Conservation (phyloP, 1,140 invertebrate genomes). For the Euura lappo region DNA sequence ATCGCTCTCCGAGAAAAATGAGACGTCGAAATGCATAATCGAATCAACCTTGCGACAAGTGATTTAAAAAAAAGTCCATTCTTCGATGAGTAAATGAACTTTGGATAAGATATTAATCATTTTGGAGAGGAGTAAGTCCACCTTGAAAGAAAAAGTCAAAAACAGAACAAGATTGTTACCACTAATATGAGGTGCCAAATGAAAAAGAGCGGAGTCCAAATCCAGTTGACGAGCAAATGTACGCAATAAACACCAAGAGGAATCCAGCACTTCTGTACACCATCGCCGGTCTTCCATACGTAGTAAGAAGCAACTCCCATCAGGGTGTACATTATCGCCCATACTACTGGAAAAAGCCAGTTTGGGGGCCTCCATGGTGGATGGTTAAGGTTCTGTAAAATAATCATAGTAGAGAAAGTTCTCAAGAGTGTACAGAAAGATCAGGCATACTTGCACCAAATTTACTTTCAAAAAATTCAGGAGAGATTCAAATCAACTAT, state of each 20-base stretch:
- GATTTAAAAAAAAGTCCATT: no score
- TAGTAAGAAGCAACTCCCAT: conserved; percentile 1
- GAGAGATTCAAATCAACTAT: no score
- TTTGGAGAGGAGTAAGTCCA: no score
- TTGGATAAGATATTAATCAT: neutral
- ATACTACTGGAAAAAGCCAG: neutral
- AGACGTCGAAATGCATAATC: no score
- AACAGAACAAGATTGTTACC: neutral
- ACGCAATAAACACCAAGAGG: neutral
- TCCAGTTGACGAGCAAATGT: neutral
- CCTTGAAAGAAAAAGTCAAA: neutral
- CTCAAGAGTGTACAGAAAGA: no score
- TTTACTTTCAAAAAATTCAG: no score
- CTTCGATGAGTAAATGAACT: neutral
- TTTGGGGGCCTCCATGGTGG: neutral
- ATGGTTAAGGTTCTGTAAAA: neutral
- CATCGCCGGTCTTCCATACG: neutral
- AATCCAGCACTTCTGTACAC: neutral
- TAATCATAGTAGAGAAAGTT: no score
- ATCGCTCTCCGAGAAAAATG: no score
- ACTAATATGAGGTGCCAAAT: neutral
- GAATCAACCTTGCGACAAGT: no score
- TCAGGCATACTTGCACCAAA: no score
- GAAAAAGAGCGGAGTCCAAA: neutral
- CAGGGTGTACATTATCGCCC: neutral